phyloP scores from a whole-genome alignment of 2,888 invertebrate species.

The Dione vanillae region DNA sequence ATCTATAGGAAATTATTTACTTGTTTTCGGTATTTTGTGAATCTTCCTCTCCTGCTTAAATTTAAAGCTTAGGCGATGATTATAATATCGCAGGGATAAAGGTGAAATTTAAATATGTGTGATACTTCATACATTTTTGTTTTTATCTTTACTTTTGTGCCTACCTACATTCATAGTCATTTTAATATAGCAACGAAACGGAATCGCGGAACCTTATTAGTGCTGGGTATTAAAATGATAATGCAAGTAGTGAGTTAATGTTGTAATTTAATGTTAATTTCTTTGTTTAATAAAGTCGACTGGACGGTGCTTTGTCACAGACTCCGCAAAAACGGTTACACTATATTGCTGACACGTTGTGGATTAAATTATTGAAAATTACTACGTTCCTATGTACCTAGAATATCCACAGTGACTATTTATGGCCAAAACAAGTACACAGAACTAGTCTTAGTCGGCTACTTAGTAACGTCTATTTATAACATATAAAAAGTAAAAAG shows the following conservation, averaged over 20 bases:
- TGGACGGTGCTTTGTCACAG: neutral
- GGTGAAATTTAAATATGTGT: neutral
- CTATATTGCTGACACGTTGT: neutral
- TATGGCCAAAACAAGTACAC: neutral
- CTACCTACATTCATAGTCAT: neutral
- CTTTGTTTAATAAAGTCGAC: neutral
- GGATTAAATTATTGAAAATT: neutral
- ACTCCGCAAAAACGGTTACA: neutral
- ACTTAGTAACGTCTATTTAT: too few relatives aligned
- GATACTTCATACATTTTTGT: neutral
- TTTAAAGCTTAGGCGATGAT: neutral
- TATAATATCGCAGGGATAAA: neutral
- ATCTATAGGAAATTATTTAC: too few relatives aligned
- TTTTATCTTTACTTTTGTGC: neutral
- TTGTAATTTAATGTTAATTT: neutral
- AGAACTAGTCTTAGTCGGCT: too few relatives aligned
- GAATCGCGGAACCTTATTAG: neutral
- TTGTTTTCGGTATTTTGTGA: too few relatives aligned
- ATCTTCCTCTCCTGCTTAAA: too few relatives aligned
- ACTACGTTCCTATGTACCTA: neutral
- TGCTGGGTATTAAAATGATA: neutral
- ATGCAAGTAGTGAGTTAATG: neutral
- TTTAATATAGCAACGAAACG: constrained; percentile 1
- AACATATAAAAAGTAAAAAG: too few relatives aligned
- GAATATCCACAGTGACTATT: neutral